A percentile compares a stretch with the other conserved stretches of the same genome.
These are phyloP conservation scores for Andrena dorsata DNA, from an alignment of 2,888 invertebrate genomes.

Conservation along the genomic window DNA sequence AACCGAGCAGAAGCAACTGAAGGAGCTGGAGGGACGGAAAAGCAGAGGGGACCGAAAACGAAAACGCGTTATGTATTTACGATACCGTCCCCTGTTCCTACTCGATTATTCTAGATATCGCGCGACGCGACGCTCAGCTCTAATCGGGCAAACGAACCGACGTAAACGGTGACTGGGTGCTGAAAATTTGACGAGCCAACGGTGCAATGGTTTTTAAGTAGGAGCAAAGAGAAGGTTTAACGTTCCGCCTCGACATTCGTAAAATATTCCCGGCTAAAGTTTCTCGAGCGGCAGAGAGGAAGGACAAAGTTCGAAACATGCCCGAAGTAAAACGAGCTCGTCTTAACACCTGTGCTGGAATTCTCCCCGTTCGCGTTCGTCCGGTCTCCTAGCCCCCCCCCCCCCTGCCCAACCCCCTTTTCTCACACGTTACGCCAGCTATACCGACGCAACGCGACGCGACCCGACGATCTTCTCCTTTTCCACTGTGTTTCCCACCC, in stretches of 20 bases:
- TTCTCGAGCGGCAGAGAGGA: conserved; percentile 5
- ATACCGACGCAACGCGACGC: conserved; percentile 6
- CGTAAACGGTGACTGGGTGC: conserved; percentile 4
- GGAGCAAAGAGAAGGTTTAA: conserved; percentile 6
- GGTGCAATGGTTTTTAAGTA: conserved; percentile 19
- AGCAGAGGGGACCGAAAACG: background rate
- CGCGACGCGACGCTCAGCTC: background rate
- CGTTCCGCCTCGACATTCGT: conserved; percentile 36
- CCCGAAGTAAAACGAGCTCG: conserved; percentile 45
- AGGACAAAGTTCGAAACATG: conserved; percentile 53
- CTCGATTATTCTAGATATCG: conserved; percentile 3
- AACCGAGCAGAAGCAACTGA: background rate
- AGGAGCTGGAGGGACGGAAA: background rate
- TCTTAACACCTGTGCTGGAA: conserved; percentile 64
- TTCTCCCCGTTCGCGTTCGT: conserved; percentile 49
- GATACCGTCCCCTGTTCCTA: background rate
- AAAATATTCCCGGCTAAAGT: conserved; percentile 50
- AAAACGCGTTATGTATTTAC: conserved; percentile 22
- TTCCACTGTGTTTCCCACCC: conserved; percentile 42
- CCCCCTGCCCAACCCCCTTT: background rate
- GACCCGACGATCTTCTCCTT: conserved; percentile 18
- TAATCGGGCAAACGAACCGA: background rate
- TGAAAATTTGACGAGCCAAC: conserved; percentile 14
- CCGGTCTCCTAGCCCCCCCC: conserved; percentile 38
- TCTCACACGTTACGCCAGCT: conserved; percentile 25